These are phyloP conservation scores for Geodia barretti DNA, from an alignment of 37 sponge, comb jelly and placozoan species.

Conservation along the genomic window DNA sequence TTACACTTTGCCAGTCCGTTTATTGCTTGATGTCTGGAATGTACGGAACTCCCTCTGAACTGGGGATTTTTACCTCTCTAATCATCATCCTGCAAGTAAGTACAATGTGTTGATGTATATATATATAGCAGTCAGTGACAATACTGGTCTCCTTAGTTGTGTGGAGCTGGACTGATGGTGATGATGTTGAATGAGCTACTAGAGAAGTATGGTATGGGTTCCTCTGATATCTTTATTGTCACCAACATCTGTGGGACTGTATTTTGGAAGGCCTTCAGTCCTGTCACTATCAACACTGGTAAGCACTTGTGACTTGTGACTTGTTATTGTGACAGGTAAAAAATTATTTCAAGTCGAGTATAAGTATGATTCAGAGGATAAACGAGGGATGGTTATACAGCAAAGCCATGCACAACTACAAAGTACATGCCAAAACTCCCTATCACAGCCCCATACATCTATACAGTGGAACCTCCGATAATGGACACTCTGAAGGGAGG, in stretches of 20 bases:
- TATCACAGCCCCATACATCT: too few species aligned
- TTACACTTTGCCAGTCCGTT: slow-evolving; percentile 87
- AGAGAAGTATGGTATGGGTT: slow-evolving; percentile 97
- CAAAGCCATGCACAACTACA: too few species aligned
- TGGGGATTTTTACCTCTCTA: slow-evolving; percentile 85
- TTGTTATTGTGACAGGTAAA: too few species aligned
- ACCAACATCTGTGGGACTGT: slow-evolving; percentile 99
- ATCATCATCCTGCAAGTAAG: slow-evolving; percentile 87
- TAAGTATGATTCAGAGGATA: too few species aligned
- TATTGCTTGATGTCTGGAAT: slow-evolving; percentile 97
- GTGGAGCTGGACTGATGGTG: slow-evolving; percentile 86
- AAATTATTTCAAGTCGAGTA: too few species aligned
- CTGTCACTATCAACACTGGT: slow-evolving; percentile 95
- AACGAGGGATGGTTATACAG: too few species aligned
- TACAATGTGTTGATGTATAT: too few species aligned
- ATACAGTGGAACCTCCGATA: too few species aligned
- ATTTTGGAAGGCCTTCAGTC: slow-evolving; percentile 96
- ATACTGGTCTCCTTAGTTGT: slow-evolving; percentile 54
- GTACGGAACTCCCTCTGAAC: slow-evolving; percentile 89
- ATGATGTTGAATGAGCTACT: slow-evolving; percentile 96
- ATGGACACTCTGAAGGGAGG: too few species aligned
- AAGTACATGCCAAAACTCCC: too few species aligned
- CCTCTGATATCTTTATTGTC: slow-evolving; percentile 94
- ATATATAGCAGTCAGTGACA: too few species aligned
- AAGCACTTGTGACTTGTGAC: too few species aligned